Conservation (phyloP, 1,140 invertebrate genomes). For the Teleopsis dalmanni region DNA sequence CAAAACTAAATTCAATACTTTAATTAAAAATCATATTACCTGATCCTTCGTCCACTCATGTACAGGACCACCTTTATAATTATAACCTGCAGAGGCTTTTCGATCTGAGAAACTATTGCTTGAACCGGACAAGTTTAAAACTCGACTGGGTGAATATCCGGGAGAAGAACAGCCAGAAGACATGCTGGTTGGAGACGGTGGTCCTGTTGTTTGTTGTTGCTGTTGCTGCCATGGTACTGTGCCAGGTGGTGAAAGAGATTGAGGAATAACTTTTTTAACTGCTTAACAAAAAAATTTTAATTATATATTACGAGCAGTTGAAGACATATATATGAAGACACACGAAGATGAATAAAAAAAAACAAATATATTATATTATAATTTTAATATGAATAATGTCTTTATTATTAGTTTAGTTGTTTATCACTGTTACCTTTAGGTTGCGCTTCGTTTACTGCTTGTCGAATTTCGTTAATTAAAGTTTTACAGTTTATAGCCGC, state of each 20-base stretch:
- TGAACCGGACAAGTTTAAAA: slow-evolving; percentile 47
- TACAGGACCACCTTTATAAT: slow-evolving; percentile 64
- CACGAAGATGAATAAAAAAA: too few species aligned
- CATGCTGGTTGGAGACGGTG: slow-evolving; percentile 57
- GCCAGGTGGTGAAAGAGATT: slow-evolving; percentile 51
- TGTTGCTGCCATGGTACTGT: slow-evolving; percentile 51
- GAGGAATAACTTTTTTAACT: slow-evolving; percentile 57
- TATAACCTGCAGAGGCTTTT: slow-evolving; percentile 45
- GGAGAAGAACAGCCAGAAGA: slow-evolving; percentile 54
- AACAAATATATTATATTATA: too few species aligned
- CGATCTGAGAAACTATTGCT: slow-evolving; percentile 48
- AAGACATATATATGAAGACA: too few species aligned
- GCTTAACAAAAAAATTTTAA: too few species aligned
- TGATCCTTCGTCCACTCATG: slow-evolving; percentile 82
- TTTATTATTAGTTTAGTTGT: background rate
- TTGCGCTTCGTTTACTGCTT: slow-evolving; percentile 75
- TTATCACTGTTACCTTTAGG: slow-evolving; percentile 56
- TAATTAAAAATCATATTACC: too few species aligned
- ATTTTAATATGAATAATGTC: too few species aligned
- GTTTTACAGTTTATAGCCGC: slow-evolving; percentile 57
- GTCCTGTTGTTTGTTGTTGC: slow-evolving; percentile 47
- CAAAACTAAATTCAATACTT: too few species aligned
- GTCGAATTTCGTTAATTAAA: slow-evolving; percentile 72
- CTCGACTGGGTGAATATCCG: slow-evolving; percentile 44
- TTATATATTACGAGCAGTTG: too few species aligned